These are phyloP conservation scores for Ceratina japonica DNA, from an alignment of 1,140 invertebrate species.

Conservation along the genomic window DNA sequence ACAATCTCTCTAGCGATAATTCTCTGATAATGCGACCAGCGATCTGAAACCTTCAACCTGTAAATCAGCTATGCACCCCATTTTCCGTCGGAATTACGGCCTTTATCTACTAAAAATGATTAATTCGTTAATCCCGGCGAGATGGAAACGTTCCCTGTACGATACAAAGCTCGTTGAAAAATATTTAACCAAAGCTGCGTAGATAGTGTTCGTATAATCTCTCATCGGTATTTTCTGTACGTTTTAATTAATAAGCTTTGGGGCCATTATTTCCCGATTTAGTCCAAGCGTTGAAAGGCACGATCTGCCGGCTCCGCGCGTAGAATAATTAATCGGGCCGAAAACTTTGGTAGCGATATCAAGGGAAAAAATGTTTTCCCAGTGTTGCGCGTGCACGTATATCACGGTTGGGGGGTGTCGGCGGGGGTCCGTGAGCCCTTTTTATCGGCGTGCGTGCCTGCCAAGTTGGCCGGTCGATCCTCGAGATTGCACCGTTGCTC, in stretches of 20 bases:
- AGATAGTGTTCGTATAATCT: too few relatives aligned
- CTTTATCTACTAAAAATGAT: too few relatives aligned
- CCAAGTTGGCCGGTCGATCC: constrained; percentile 42
- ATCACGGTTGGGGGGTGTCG: constrained; percentile 6
- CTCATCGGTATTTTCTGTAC: too few relatives aligned
- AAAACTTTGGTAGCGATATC: constrained; percentile 34
- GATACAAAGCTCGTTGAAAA: too few relatives aligned
- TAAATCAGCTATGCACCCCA: not conserved
- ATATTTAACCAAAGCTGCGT: too few relatives aligned
- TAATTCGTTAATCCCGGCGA: too few relatives aligned
- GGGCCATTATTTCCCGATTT: too few relatives aligned
- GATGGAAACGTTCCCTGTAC: too few relatives aligned
- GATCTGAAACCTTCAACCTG: constrained; percentile 10
- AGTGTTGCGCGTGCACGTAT: constrained; percentile 17
- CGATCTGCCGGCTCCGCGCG: constrained; percentile 13
- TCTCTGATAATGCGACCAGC: constrained; percentile 24
- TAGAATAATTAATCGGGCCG: constrained; percentile 19
- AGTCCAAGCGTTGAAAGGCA: constrained; percentile 36
- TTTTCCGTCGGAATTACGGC: not conserved
- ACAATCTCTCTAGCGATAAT: not conserved
- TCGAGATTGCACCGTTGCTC: constrained; percentile 42
- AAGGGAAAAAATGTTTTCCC: constrained; percentile 33
- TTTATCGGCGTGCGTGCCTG: constrained; percentile 59
- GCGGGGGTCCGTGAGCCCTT: not conserved
- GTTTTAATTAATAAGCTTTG: too few relatives aligned